Evolutionary conservation across 1,140 invertebrate genomes (phyloP).

Genomic region (Hypothenemus hampei): DNA sequence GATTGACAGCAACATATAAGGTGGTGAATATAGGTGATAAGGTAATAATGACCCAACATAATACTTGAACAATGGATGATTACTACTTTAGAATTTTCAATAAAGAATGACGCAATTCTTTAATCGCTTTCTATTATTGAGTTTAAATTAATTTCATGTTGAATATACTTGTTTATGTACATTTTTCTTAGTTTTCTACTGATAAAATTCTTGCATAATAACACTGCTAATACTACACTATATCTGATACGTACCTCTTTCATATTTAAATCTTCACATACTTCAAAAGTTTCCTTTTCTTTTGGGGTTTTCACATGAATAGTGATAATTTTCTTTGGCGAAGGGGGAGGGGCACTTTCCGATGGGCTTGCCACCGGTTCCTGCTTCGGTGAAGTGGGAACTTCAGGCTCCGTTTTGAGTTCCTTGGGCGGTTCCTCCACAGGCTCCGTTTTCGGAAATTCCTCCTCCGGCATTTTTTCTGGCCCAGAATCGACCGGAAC

Average conservation of each 20-base stretch:
- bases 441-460: constrained; percentile 19
- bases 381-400: constrained; percentile 3
- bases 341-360: constrained; percentile 4
- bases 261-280: constrained; percentile 79
- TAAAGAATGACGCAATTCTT: too few species aligned
- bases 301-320: constrained; percentile 95
- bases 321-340: constrained; percentile 60
- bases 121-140: too few species aligned
- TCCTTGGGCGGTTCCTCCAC: constrained; percentile 38
- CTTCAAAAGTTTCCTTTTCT: constrained; percentile 85
- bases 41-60: too few species aligned
- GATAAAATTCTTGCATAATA: too few species aligned
- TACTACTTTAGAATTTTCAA: too few species aligned
- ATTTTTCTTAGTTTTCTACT: too few species aligned
- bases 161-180: too few species aligned
- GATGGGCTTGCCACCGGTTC: constrained; percentile 38
- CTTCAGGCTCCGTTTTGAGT: neutral
- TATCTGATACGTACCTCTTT: constrained; percentile 85
- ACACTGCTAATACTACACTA: too few species aligned
- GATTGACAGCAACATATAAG: too few species aligned
- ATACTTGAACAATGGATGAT: too few species aligned
- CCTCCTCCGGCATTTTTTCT: constrained; percentile 19
- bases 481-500: constrained; percentile 32
- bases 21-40: too few species aligned
- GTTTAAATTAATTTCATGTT: too few species aligned